phyloP scores from a whole-genome alignment of 2,797 vertebrate genomes.

The Enteromius trimaculatus region DNA sequence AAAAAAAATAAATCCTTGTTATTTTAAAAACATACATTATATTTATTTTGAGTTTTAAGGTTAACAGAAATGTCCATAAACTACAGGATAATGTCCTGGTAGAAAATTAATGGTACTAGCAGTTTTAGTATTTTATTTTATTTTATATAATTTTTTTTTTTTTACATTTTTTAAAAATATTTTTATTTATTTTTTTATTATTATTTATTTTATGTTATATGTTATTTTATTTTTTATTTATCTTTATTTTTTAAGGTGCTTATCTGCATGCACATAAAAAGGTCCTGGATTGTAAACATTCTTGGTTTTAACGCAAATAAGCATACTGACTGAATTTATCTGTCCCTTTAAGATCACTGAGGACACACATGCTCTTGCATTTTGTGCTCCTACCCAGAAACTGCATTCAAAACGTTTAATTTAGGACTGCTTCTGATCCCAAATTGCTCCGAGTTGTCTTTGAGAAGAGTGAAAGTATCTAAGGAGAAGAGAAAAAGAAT shows the following conservation, averaged over 20 bases:
- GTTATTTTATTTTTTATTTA: no score
- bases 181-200: no score
- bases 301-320: not conserved
- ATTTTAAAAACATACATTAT: no score
- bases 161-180: no score
- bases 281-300: not conserved
- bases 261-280: not conserved
- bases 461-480: not conserved
- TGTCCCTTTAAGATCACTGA: not conserved
- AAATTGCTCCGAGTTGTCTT: not conserved
- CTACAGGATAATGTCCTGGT: not conserved
- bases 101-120: not conserved
- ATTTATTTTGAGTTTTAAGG: not conserved
- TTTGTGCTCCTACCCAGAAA: not conserved
- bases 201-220: no score
- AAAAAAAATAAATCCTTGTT: not conserved
- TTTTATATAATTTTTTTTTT: no score
- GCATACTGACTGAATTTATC: not conserved
- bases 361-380: not conserved
- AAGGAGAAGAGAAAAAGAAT: not conserved
- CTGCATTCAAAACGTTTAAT: not conserved
- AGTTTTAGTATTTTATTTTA: no score
- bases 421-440: not conserved
- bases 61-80: not conserved
- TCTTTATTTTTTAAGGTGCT: not conserved